A percentile compares a stretch with the other conserved stretches of the same genome.
Evolutionary conservation across 2,797 vertebrate species (phyloP).

Genomic region (Mus caroli): DNA sequence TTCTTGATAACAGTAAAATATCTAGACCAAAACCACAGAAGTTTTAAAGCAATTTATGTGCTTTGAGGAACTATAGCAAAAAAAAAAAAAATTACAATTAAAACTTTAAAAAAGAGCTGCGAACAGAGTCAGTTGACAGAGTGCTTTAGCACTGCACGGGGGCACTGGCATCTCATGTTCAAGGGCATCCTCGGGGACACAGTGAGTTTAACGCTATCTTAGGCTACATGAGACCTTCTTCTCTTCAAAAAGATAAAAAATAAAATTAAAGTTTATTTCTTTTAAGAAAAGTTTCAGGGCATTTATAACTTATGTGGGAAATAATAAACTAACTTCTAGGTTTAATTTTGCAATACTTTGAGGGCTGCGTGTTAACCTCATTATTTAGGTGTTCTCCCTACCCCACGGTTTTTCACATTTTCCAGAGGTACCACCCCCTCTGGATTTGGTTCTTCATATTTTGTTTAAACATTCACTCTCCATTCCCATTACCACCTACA

Average conservation of each 20-base stretch:
- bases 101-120: background rate
- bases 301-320: background rate
- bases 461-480: background rate
- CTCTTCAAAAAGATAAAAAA: background rate
- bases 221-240: background rate
- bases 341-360: slow-evolving; percentile 49
- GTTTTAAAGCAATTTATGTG: slow-evolving; percentile 8
- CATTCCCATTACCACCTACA: slow-evolving; percentile 5
- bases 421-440: background rate
- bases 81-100: background rate
- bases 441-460: slow-evolving; percentile 7
- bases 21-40: slow-evolving; percentile 57
- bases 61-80: background rate
- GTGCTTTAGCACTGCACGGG: background rate
- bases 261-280: background rate
- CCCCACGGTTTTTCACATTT: background rate
- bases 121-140: background rate
- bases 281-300: background rate
- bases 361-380: background rate
- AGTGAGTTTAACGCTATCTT: background rate
- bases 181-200: background rate
- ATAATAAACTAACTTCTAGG: slow-evolving; percentile 28
- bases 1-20: slow-evolving; percentile 46
- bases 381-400: background rate
- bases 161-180: background rate